Evolutionary conservation across 1,140 invertebrate genomes (phyloP).

Genomic region (Scaptomyza graminum): DNA sequence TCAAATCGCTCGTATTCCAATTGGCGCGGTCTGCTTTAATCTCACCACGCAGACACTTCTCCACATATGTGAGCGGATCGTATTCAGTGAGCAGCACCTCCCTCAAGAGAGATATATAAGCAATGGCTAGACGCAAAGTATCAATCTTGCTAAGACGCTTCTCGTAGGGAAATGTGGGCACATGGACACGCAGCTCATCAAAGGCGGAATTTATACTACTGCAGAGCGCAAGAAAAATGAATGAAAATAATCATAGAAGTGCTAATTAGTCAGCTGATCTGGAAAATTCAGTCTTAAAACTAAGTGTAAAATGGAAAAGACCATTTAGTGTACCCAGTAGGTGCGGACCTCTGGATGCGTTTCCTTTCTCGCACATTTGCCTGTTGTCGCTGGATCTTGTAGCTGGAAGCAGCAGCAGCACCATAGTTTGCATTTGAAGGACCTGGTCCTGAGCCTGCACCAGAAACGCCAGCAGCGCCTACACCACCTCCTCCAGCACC

Average conservation of each 20-base stretch:
- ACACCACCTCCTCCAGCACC: constrained; percentile 26
- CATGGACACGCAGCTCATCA: constrained; percentile 96
- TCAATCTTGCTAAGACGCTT: constrained; percentile 99
- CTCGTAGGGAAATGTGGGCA: constrained; percentile 99
- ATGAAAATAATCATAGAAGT: constrained; percentile 12
- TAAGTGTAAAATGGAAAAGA: constrained; percentile 78
- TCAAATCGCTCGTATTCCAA: constrained; percentile 99
- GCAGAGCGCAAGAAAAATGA: constrained; percentile 84
- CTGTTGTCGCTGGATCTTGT: constrained; percentile 93
- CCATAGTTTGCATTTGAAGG: constrained; percentile 47
- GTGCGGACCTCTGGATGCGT: constrained; percentile 97
- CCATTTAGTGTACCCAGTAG: constrained; percentile 87
- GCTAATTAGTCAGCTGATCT: constrained; percentile 46
- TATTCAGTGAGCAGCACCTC: constrained; percentile 95
- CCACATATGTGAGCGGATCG: constrained; percentile 96
- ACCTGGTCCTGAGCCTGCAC: constrained; percentile 23
- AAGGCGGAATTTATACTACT: constrained; percentile 99
- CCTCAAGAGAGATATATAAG: constrained; percentile 96
- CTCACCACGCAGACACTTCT: constrained; percentile 94
- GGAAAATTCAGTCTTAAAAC: not conserved
- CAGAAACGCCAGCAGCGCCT: constrained; percentile 24
- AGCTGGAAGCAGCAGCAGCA: constrained; percentile 88
- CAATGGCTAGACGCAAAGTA: constrained; percentile 96
- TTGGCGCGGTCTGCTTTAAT: constrained; percentile 93
- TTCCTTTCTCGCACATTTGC: constrained; percentile 97